These are phyloP conservation scores for Rugalucina vietnamica DNA, from an alignment of 2,888 invertebrate genomes.

Conservation along the genomic window DNA sequence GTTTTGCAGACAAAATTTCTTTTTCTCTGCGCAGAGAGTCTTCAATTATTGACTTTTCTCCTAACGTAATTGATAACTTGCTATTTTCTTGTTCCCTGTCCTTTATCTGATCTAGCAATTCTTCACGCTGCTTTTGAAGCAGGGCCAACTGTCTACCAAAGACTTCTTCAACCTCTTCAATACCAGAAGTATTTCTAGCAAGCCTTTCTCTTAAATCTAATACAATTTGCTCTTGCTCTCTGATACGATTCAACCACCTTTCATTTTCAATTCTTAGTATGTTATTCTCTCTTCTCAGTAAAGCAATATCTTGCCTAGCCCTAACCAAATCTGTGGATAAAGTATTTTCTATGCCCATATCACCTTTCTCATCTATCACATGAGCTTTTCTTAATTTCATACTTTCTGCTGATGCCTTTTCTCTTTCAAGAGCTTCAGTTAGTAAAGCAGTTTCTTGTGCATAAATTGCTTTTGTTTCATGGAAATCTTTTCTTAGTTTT, in stretches of 20 bases:
- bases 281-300: conserved; percentile 73
- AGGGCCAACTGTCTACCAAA: conserved; percentile 74
- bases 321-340: conserved; percentile 58
- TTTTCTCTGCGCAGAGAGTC: conserved; percentile 75
- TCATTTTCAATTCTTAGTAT: conserved; percentile 74
- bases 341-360: conserved; percentile 35
- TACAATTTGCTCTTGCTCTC: conserved; percentile 77
- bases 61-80: conserved; percentile 65
- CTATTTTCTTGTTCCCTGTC: conserved; percentile 64
- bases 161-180: conserved; percentile 65
- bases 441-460: conserved; percentile 75
- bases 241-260: conserved; percentile 66
- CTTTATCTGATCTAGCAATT: conserved; percentile 71
- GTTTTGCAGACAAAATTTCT: conserved; percentile 69
- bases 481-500: conserved; percentile 68
- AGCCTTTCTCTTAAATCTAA: conserved; percentile 69
- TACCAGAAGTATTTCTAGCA: conserved; percentile 47
- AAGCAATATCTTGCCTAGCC: conserved; percentile 68
- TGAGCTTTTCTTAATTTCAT: conserved; percentile 20
- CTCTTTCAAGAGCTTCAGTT: conserved; percentile 74
- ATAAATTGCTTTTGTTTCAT: conserved; percentile 75
- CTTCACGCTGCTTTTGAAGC: conserved; percentile 76
- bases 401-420: conserved; percentile 57
- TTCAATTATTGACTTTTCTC: conserved; percentile 71
- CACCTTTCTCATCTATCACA: conserved; percentile 29